A percentile compares a stretch with the other conserved stretches of the same genome.
phyloP scores from a whole-genome alignment of 2,797 vertebrate species.

The Holocentrus rufus region DNA sequence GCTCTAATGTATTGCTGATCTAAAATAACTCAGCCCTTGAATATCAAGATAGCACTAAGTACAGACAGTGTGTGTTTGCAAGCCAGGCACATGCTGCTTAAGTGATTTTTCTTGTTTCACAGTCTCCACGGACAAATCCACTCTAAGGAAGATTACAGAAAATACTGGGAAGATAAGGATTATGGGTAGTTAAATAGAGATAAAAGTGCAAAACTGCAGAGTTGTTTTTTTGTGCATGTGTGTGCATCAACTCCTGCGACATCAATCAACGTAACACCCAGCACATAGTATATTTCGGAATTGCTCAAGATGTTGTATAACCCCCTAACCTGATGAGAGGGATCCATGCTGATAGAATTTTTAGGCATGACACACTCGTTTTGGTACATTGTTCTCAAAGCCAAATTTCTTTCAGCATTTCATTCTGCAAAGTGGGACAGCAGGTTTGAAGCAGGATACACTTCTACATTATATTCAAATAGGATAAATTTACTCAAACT shows the following conservation, averaged over 20 bases:
- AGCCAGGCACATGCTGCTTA: neutral
- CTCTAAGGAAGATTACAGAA: neutral
- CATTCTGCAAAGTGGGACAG: too few relatives aligned
- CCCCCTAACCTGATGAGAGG: too few relatives aligned
- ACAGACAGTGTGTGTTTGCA: neutral
- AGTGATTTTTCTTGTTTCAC: slow-evolving; percentile 9
- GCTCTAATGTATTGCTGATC: neutral
- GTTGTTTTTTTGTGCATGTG: neutral
- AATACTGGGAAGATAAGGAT: neutral
- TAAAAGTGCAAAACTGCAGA: neutral
- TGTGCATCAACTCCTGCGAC: neutral
- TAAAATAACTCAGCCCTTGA: slow-evolving; percentile 3
- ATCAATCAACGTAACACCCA: too few relatives aligned
- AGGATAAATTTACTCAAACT: too few relatives aligned
- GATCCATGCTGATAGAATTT: too few relatives aligned
- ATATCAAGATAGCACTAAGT: neutral
- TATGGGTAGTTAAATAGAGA: neutral
- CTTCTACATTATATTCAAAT: too few relatives aligned
- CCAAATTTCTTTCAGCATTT: too few relatives aligned
- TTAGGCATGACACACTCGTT: too few relatives aligned
- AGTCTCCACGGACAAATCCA: neutral
- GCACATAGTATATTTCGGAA: too few relatives aligned
- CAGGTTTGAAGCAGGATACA: too few relatives aligned
- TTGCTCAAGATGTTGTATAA: too few relatives aligned
- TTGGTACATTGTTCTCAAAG: too few relatives aligned